A percentile compares a stretch with the other conserved stretches of the same genome.
Conservation (phyloP, 2,797 vertebrate genomes). For the Tapirus indicus region DNA sequence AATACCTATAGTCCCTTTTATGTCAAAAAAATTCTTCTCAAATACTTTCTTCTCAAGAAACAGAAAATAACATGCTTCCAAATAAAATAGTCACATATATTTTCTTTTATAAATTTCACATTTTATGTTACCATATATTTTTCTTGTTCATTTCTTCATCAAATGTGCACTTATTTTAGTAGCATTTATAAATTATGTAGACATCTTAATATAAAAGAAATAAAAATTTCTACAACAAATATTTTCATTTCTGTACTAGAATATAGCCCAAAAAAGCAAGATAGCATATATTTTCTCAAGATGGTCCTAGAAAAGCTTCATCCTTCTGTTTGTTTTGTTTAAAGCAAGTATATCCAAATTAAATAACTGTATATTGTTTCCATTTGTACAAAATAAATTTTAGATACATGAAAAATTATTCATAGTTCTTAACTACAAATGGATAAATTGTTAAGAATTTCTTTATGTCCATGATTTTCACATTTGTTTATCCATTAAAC, state of each 20-base stretch:
- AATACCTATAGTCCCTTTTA: not conserved
- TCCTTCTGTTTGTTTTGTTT: not conserved
- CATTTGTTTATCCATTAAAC: not conserved
- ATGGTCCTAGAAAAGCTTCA: not conserved
- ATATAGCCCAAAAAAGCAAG: not conserved
- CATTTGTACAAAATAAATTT: conserved; percentile 22
- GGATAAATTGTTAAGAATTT: not conserved
- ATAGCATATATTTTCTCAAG: not conserved
- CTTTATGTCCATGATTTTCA: not conserved
- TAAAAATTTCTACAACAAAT: not conserved
- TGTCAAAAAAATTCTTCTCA: not conserved
- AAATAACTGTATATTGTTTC: not conserved
- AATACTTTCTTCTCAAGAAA: not conserved
- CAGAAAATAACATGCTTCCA: not conserved
- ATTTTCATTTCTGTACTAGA: not conserved
- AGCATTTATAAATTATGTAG: not conserved
- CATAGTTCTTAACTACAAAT: not conserved
- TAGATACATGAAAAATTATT: not conserved
- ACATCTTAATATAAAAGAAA: not conserved
- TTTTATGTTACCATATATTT: conserved; percentile 15
- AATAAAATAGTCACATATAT: not conserved
- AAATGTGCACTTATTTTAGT: not conserved
- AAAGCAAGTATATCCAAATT: not conserved
- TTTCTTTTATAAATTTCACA: not conserved
- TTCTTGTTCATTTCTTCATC: not conserved